Base-by-base conservation (phyloP, 35 echinoderm and acorn worm species). In the Apostichopus parvimensis region DNA sequence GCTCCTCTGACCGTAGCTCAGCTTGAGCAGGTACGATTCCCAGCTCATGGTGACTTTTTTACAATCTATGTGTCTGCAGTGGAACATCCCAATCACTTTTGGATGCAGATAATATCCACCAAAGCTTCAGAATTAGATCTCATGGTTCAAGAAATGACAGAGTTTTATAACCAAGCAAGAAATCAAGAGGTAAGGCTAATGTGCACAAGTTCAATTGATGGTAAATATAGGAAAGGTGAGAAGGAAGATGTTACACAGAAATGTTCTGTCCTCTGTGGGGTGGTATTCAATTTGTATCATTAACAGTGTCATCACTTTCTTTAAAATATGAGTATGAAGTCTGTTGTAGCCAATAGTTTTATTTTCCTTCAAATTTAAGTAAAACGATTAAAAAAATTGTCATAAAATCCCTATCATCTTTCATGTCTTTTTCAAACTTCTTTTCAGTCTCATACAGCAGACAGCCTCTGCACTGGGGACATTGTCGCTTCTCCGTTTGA, bases 401-500 rank as follows among this genome's bases (percentile, higher is more conserved):
- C 28, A 34, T 34, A 34, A 28, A n/a, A 28, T 28, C 26, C 26
- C 26, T 1, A 45, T 45, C 34, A 45, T 4, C 34, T 45, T 0
- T 45, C 0, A 11, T 61, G 58, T 1, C 58, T 61, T 61, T 61
- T 5, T 61, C 0, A 61, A 54, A 70, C 89, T 90, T n/a, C 18
- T 59, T 72, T 61, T 60, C 26, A 98, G 96, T n/a, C 79, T 8
- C 87, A 92, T 22, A 92, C n/a, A 77, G 60, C 90, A 79, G 90
- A 87, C 25, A 73, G 82, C 81, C 77, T 99, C 2, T 65, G 86
- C 22, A 92, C 77, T 8, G 97, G 97, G 1, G 97, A 99, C 77
- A 99, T 99, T 52, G 84, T 99, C 1, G 95, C 94, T 18, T 91
- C 95, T 54, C 97, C 97, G 21, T 99, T 99, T 90, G 61, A 96